Evolutionary conservation across 1,140 invertebrate genomes (phyloP).

Genomic region (Heliconius melpomene): DNA sequence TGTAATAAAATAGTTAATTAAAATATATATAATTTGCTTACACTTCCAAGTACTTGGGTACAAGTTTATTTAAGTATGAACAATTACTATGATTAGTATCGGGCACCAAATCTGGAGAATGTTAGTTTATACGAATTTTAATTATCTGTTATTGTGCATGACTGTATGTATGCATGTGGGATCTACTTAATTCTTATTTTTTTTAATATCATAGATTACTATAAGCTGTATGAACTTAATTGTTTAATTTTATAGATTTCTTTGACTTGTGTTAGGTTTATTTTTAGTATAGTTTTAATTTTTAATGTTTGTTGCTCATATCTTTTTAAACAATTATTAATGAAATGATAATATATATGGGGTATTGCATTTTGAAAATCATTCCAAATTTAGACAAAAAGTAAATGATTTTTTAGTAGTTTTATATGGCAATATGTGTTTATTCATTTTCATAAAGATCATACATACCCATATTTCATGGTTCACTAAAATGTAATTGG

Average conservation of each 20-base stretch:
- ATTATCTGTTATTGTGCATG: slow-evolving; percentile 53
- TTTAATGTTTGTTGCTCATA: neutral
- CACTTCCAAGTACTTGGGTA: slow-evolving; percentile 59
- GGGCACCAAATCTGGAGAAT: slow-evolving; percentile 30
- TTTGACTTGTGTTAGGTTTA: neutral
- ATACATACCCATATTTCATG: slow-evolving; percentile 13
- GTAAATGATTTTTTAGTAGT: neutral
- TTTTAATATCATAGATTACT: slow-evolving; percentile 8
- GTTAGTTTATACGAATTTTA: slow-evolving; percentile 20
- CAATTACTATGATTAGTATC: slow-evolving; percentile 21
- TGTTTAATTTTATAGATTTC: slow-evolving; percentile 7
- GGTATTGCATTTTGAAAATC: slow-evolving; percentile 19
- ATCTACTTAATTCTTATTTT: slow-evolving; percentile 19
- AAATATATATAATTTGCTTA: slow-evolving; percentile 36
- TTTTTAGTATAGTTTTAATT: neutral
- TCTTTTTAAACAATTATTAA: neutral
- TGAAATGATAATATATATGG: neutral
- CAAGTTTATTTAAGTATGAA: slow-evolving; percentile 48
- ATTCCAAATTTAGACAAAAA: slow-evolving; percentile 17
- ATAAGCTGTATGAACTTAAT: neutral
- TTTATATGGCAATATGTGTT: slow-evolving; percentile 29
- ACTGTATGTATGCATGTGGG: slow-evolving; percentile 45
- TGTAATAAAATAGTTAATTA: slow-evolving; percentile 28
- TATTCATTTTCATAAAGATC: slow-evolving; percentile 18
- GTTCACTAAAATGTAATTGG: slow-evolving; percentile 29